A percentile compares a stretch with the other conserved stretches of the same genome.
Conservation (phyloP, 1,140 invertebrate species). For the Ceratitis capitata region DNA sequence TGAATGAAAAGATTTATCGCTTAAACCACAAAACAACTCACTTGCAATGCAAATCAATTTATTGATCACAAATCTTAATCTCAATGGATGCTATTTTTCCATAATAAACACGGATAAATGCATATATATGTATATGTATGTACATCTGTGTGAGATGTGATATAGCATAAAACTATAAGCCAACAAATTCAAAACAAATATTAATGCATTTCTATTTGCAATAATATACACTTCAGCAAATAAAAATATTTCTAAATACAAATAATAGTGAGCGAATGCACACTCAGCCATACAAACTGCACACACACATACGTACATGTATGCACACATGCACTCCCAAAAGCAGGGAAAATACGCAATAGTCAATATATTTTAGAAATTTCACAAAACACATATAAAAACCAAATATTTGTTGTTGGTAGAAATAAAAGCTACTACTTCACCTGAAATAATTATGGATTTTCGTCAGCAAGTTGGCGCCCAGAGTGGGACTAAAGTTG, state of each 20-base stretch:
- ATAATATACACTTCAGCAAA: no score
- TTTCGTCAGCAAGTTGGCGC: slow-evolving; percentile 38
- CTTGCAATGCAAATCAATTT: background rate
- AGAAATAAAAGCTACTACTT: slow-evolving; percentile 43
- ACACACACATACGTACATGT: background rate
- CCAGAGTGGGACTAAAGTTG: background rate
- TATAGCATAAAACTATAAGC: no score
- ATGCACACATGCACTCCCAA: background rate
- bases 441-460: slow-evolving; percentile 55
- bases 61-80: background rate
- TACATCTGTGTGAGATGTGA: no score
- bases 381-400: background rate
- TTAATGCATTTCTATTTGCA: background rate
- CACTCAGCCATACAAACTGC: no score
- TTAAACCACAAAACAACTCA: background rate
- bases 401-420: no score
- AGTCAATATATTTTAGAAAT: background rate
- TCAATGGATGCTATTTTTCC: background rate
- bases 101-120: no score
- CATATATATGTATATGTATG: background rate
- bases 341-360: background rate
- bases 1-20: background rate
- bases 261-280: no score
- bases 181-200: background rate
- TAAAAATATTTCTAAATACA: no score